Evolutionary conservation across 2,113 vertebrate species (phyloP), one percentile per base, ranked within the genome.

Genomic region (Sula dactylatra): DNA sequence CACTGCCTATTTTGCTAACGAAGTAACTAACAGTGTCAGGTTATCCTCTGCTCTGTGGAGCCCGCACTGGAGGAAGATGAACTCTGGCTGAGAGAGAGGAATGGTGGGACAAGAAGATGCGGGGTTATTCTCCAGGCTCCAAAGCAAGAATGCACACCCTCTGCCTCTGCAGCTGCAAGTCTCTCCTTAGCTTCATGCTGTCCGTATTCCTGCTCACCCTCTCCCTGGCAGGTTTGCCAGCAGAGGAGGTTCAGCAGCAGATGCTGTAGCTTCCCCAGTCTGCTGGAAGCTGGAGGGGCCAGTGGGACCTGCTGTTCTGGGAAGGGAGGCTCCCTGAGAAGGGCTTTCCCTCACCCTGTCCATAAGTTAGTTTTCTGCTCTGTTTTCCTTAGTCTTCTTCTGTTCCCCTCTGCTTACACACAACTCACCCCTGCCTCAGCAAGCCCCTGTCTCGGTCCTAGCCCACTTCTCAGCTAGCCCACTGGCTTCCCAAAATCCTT

Each of bases 1-100:
- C 29, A 15, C 20, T 52, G 34, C 32, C 26, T 44, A 2, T 80
- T 77, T 90, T 93, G 26, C 31, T 56, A 62, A 50, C 2, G 4
- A 69, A n/a, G 29, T 70, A 45, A 65, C 29, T 25, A 62, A 56
- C 12, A n/a, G n/a, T 15, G 3, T 10, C 32, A 74, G n/a, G 47
- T 66, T 81, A 54, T 86, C 59, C 44, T 73, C 6, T 16, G 27
- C 15, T 2, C 0, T 27, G 17, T 16, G 18, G 29, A 90, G 25
- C 7, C 20, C 0, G 1, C 0, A 0, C 13, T 38, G 16, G 36
- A 54, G 25, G 32, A 79, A 74, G n/a, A 47, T 14, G 10, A 47
- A 92, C 79, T 64, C 19, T 44, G 42, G 26, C 40, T 32, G 29
- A 69, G 24, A 76, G 56, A 64, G 26, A 77, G 7, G n/a, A 82